These are phyloP conservation scores for Xanthorhoe designata DNA, from an alignment of 2,888 invertebrate genomes.

Conservation along the genomic window DNA sequence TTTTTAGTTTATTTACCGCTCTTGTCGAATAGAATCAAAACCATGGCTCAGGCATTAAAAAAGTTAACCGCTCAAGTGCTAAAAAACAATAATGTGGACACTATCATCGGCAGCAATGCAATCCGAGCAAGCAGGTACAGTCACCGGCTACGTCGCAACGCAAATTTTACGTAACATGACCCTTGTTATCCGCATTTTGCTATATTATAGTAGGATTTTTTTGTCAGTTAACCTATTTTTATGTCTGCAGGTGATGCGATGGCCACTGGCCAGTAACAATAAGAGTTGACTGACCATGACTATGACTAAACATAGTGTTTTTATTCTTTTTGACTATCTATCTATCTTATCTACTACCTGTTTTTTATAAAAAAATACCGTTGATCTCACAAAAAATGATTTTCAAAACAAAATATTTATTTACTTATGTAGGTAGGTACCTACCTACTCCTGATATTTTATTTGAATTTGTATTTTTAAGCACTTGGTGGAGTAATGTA, in stretches of 20 bases:
- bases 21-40: slow-evolving; percentile 47
- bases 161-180: slow-evolving; percentile 66
- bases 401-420: too few species aligned
- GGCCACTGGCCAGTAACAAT: too few species aligned
- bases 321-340: too few species aligned
- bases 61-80: slow-evolving; percentile 69
- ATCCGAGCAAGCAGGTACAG: slow-evolving; percentile 69
- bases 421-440: not conserved
- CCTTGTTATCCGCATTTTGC: not conserved
- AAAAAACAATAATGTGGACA: slow-evolving; percentile 68
- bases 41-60: slow-evolving; percentile 71
- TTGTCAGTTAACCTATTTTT: too few species aligned
- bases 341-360: too few species aligned
- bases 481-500: slow-evolving; percentile 95
- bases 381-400: too few species aligned
- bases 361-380: too few species aligned
- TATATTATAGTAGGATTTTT: too few species aligned
- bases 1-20: slow-evolving; percentile 19
- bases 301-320: too few species aligned
- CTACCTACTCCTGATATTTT: slow-evolving; percentile 15
- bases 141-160: slow-evolving; percentile 57
- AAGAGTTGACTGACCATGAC: too few species aligned
- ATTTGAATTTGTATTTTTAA: slow-evolving; percentile 6
- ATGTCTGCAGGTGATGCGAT: too few species aligned
- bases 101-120: slow-evolving; percentile 52